phyloP scores from a whole-genome alignment of 2,797 vertebrate species.

The Malurus splendens region DNA sequence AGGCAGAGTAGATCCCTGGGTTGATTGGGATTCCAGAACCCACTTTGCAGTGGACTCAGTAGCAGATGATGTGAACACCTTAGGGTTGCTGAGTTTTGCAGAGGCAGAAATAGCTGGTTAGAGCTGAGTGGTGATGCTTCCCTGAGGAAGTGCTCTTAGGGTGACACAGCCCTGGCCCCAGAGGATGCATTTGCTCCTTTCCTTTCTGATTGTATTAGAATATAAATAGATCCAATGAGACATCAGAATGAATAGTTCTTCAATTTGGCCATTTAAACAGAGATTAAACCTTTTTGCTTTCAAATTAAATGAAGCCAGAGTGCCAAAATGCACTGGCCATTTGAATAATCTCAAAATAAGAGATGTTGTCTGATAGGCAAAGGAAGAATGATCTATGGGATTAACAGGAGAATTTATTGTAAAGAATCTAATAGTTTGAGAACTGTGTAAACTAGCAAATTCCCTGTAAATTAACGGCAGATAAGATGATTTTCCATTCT shows the following conservation, averaged over 20 bases:
- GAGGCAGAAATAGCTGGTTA: neutral
- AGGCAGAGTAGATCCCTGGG: neutral
- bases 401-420: neutral
- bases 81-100: neutral
- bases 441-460: neutral
- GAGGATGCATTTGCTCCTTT: neutral
- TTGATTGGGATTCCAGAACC: neutral
- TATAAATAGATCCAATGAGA: neutral
- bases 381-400: neutral
- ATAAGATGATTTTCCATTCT: neutral
- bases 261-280: neutral
- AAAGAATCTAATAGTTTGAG: neutral
- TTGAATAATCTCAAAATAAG: neutral
- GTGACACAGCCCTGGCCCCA: neutral
- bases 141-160: neutral
- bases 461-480: neutral
- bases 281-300: neutral
- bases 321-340: neutral
- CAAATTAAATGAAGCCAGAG: neutral
- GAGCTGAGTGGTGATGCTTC: neutral
- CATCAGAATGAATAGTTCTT: neutral
- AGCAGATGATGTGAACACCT: neutral
- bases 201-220: neutral
- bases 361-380: neutral
- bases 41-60: neutral